Evolutionary conservation across 2,113 vertebrate species (phyloP).

Genomic region (Corythornis cristatus): DNA sequence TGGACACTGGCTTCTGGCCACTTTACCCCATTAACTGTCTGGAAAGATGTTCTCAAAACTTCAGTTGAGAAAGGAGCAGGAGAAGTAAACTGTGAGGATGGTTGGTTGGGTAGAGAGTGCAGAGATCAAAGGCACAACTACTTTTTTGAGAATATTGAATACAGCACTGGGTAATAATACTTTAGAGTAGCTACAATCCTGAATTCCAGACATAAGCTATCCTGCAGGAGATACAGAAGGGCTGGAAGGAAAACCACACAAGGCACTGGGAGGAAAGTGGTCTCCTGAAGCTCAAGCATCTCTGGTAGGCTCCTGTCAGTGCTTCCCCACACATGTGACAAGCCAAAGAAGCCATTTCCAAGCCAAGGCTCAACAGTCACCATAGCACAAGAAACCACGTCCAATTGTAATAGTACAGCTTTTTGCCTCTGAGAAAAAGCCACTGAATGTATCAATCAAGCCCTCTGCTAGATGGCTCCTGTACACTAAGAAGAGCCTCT

Average conservation of each 20-base stretch:
- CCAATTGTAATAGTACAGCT: background rate
- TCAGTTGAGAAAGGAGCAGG: background rate
- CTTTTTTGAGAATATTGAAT: background rate
- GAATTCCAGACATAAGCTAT: background rate
- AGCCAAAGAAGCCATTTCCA: background rate
- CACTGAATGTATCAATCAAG: background rate
- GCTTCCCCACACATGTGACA: background rate
- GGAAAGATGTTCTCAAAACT: background rate
- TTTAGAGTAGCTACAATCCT: background rate
- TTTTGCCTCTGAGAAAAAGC: background rate
- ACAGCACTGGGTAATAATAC: background rate
- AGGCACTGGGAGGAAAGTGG: background rate
- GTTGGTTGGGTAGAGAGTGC: background rate
- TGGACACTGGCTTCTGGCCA: background rate
- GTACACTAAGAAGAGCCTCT: background rate
- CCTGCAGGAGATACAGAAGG: background rate
- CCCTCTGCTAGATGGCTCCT: slow-evolving; percentile 8
- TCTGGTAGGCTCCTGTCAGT: background rate
- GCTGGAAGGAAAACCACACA: background rate
- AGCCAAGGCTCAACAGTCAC: background rate
- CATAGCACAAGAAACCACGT: background rate
- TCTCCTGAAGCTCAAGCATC: background rate
- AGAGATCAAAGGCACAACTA: background rate
- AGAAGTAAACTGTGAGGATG: background rate
- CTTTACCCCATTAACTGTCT: rapidly evolving